Evolutionary conservation across 2,797 vertebrate genomes (phyloP), one percentile per base, ranked within the genome.

Genomic region (Lagodon rhomboides): DNA sequence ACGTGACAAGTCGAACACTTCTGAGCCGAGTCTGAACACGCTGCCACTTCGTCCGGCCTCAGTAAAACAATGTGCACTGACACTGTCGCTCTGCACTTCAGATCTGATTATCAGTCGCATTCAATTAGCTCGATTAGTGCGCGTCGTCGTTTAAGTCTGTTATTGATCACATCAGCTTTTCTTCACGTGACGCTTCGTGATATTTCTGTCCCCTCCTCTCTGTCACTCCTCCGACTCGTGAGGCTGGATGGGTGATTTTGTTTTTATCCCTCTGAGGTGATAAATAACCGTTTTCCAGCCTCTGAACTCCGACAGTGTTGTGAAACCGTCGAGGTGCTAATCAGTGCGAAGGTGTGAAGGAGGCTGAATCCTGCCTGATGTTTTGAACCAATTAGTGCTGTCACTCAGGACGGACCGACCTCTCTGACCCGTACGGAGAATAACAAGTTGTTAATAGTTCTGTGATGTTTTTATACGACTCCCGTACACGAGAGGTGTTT

Each of bases 151-250:
- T 73, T 23, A 27, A 30, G 20, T 63, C 30, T 18, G 56, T 69
- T 58, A 50, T 51, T 77, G 30, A 34, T 53, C 15, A 18, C 22
- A 50, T 59, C 44, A 46, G 49, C 66, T 67, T 79, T 76, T 78
- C 16, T 94, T 95, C 90, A 95, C 92, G 94, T 95, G 94, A 93
- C 91, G 92, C 94, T 95, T 1, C 15, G 27, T 94, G 92, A 91
- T 90, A 70, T 79, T 92, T 93, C 94, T 95, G 38, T 67, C 0
- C 0, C 13, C 7, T 64, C 20, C 2, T 17, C 30, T 64, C 53
- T 66, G 41, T 63, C 71, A 27, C 18, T 66, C 16, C 68, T 23
- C 0, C 46, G 10, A 49, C 25, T 47, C 76, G 53, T 62, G 1
- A 30, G 3, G 2, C 41, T 5, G 16, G 0, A 30, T 30, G 23